Conservation (phyloP, 2,888 invertebrate species). For the Caenorhabditis becei region DNA sequence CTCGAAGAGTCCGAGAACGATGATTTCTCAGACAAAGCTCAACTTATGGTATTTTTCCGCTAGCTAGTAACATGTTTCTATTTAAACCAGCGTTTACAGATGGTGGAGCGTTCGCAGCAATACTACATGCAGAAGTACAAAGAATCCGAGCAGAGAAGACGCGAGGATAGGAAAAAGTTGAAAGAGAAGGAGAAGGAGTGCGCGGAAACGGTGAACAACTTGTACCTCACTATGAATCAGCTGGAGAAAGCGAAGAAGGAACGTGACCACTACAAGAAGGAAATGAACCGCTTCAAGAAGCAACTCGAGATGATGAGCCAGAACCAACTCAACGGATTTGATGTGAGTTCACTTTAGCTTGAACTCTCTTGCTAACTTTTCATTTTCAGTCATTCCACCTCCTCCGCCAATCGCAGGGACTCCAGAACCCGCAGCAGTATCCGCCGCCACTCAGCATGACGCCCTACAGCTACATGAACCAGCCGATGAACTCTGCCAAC, state of each 20-base stretch:
- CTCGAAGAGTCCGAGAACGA: slow-evolving; percentile 63
- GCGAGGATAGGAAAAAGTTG: slow-evolving; percentile 55
- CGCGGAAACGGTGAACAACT: slow-evolving; percentile 39
- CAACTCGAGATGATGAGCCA: slow-evolving; percentile 26
- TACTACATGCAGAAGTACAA: slow-evolving; percentile 60
- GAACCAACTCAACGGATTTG: slow-evolving; percentile 27
- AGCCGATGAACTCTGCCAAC: slow-evolving; percentile 36
- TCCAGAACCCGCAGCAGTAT: slow-evolving; percentile 41
- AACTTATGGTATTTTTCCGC: slow-evolving; percentile 30
- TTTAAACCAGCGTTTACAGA: neutral
- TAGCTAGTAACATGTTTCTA: too few relatives aligned
- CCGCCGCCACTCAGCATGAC: slow-evolving; percentile 24
- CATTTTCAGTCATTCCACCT: slow-evolving; percentile 42
- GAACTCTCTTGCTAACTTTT: neutral
- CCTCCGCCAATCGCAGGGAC: slow-evolving; percentile 40
- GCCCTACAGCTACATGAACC: slow-evolving; percentile 31
- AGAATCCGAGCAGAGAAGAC: slow-evolving; percentile 57
- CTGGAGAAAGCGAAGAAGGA: slow-evolving; percentile 57
- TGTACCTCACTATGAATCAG: slow-evolving; percentile 56
- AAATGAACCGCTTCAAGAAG: slow-evolving; percentile 42
- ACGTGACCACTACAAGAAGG: slow-evolving; percentile 47
- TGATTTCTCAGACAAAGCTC: slow-evolving; percentile 56
- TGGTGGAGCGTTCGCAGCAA: slow-evolving; percentile 43
- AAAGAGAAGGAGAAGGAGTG: slow-evolving; percentile 55
- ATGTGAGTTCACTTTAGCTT: slow-evolving; percentile 17